Percentiles rank a stretch among this genome's conserved stretches.
These are phyloP conservation scores for Scaeva pyrastri DNA, from an alignment of 2,888 invertebrate species.

Conservation along the genomic window DNA sequence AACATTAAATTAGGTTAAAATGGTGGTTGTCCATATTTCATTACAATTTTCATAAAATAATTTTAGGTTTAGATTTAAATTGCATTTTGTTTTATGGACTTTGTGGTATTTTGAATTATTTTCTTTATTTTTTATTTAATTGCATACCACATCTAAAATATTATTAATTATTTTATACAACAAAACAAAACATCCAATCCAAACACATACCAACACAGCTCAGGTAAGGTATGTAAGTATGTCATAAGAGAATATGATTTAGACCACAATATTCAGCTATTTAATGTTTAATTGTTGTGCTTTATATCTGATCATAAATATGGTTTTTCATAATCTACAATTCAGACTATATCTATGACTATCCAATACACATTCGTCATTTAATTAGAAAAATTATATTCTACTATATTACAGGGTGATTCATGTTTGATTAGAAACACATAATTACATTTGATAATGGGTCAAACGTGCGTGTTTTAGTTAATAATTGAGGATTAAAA, in stretches of 20 bases:
- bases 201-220: not conserved
- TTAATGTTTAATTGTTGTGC: constrained; percentile 3
- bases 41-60: constrained; percentile 22
- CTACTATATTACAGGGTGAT: too few relatives aligned
- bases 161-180: constrained; percentile 13
- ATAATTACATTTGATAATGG: too few relatives aligned
- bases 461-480: too few relatives aligned
- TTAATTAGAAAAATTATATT: too few relatives aligned
- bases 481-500: too few relatives aligned
- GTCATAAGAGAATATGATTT: not conserved
- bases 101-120: constrained; percentile 13
- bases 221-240: too few relatives aligned
- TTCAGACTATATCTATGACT: too few relatives aligned
- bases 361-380: too few relatives aligned
- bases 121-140: not conserved
- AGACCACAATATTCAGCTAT: constrained; percentile 11
- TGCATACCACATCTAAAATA: constrained; percentile 17
- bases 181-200: not conserved
- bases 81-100: constrained; percentile 23
- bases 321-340: not conserved
- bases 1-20: constrained; percentile 33
- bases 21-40: constrained; percentile 25
- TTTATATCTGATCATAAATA: not conserved
- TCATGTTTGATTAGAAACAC: too few relatives aligned
- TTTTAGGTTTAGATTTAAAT: constrained; percentile 13